These are phyloP conservation scores for Yponomeuta malinellus DNA, from an alignment of 2,888 invertebrate genomes.

Conservation along the genomic window DNA sequence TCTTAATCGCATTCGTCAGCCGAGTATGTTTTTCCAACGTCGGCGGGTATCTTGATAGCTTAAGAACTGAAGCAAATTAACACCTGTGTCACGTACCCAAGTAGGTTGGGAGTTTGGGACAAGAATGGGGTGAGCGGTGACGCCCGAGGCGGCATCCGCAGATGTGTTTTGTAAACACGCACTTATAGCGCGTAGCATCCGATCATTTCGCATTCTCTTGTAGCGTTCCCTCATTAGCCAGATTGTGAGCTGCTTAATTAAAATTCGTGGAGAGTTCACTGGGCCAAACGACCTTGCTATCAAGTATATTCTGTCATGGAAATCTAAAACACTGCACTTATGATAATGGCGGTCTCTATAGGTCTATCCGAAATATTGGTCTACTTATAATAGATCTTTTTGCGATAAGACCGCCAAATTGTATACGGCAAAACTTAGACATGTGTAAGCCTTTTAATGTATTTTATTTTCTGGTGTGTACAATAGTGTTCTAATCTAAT, in stretches of 20 bases:
- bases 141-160: not conserved
- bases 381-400: no score
- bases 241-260: not conserved
- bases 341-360: no score
- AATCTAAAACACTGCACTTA: no score
- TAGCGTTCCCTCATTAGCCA: not conserved
- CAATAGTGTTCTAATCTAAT: no score
- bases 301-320: no score
- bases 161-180: conserved; percentile 8
- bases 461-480: no score
- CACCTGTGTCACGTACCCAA: not conserved
- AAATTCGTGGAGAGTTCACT: not conserved
- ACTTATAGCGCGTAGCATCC: not conserved
- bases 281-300: not conserved
- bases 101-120: no score
- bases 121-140: not conserved
- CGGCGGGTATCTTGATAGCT: not conserved
- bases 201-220: conserved; percentile 6
- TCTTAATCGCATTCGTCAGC: conserved; percentile 11
- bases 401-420: no score
- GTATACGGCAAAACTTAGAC: no score
- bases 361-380: no score
- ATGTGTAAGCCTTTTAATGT: no score
- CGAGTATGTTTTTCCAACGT: not conserved
- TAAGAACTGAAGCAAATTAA: not conserved